Base-by-base conservation (phyloP, 2,797 vertebrate genomes). In the Onychomys leucogaster region DNA sequence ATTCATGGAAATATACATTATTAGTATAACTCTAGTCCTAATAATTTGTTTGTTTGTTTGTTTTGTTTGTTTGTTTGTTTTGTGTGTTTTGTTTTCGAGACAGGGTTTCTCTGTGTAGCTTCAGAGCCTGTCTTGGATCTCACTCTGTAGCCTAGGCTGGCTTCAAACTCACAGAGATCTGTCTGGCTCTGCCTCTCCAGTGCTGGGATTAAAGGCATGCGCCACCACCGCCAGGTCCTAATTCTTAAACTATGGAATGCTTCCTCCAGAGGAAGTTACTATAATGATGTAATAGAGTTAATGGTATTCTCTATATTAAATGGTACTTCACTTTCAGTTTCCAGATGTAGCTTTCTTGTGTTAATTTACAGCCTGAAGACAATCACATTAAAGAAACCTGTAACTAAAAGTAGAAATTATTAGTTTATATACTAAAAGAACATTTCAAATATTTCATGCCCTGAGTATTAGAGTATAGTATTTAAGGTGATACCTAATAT, bases 341-440 rank as follows among this genome's bases (percentile, higher is more conserved):
- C 63, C 78, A 95, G 94, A 78, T 97, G 52, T 93, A 69, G 3
- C 88, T 96, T 95, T 65, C n/a, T 88, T 78, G 17, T 92, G 29
- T 93, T 97, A 94, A 94, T 91, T 92, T 94, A 94, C 34, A 96
- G 29, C 29, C 81, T 76, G n/a, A 87, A 94, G 94, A 93, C 57
- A 97, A 69, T 95, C 61, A 96, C 67, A 91, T 85, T 88, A 94
- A 93, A 55, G 73, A 93, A 75, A 91, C 69, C 12, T 92, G 94
- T 96, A 96, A 96, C 90, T 96, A 91, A 94, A 94, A 92, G 34
- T 81, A 67, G 55, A 89, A 95, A 97, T 96, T 93, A 96, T 95
- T 93, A 94, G 59, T 92, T 85, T 94, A 88, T 93, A 94, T 57
- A 81, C 21, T 84, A 87, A 96, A 94, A 95, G 49, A 81, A 75